These are phyloP conservation scores for Scaeva pyrastri DNA, from an alignment of 2,888 invertebrate species.

Conservation along the genomic window DNA sequence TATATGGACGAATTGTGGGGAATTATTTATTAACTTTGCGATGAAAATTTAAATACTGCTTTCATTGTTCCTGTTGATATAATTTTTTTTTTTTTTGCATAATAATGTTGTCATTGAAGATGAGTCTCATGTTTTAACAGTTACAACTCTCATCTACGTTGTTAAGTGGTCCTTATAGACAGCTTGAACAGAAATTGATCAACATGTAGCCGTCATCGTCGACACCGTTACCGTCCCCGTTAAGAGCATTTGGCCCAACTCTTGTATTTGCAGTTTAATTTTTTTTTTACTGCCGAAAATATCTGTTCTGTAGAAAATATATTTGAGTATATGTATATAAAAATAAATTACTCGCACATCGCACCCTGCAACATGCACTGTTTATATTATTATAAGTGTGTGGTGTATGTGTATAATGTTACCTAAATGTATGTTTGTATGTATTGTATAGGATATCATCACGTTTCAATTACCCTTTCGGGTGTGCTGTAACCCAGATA, in stretches of 20 bases:
- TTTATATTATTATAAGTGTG: background rate
- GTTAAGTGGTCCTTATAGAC: constrained; percentile 64
- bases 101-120: constrained; percentile 34
- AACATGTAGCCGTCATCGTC: background rate
- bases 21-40: constrained; percentile 62
- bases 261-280: background rate
- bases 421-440: background rate
- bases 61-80: constrained; percentile 42
- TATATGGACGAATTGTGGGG: background rate
- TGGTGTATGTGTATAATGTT: background rate
- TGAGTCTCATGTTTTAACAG: constrained; percentile 52
- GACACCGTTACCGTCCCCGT: background rate
- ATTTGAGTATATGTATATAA: constrained; percentile 36
- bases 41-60: constrained; percentile 54
- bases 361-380: constrained; percentile 30
- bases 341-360: constrained; percentile 25
- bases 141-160: constrained; percentile 45
- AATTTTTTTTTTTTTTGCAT: constrained; percentile 10
- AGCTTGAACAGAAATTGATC: constrained; percentile 51
- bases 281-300: constrained; percentile 6
- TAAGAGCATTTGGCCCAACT: constrained; percentile 43
- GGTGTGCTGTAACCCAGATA: constrained; percentile 39
- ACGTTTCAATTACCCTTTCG: constrained; percentile 52
- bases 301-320: background rate
- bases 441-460: constrained; percentile 23